Base-by-base conservation (phyloP, 2,888 invertebrate genomes). In the Caenorhabditis sulstoni region DNA sequence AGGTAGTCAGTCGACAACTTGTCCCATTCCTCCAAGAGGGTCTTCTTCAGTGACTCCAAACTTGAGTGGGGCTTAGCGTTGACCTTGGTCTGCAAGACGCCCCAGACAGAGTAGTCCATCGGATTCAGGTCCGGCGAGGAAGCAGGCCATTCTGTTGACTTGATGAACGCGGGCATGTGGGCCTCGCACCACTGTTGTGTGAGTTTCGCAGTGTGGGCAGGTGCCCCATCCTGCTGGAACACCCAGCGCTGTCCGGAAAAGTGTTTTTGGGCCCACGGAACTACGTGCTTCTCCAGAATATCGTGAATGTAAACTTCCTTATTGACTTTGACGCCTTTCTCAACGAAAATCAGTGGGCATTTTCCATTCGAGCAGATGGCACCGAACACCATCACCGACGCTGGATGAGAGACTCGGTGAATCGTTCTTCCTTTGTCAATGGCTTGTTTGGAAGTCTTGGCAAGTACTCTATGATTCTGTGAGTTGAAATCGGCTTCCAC, bases 51-150 rank as follows among this genome's bases (percentile, higher is more conserved):
- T 4, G 29, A 23, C 12, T 29, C 35, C 9, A 49, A 14, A 61
- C 47, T 47, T 35, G 47, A 18, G n/a, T 47, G 61, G 23, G 35
- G 61, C 11, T 29, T 47, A 29, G 61, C 16, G 29, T 29, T 29
- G 29, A 29, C 29, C 3, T 7, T 29, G 3, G 29, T 29, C 29
- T 29, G 7, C 29, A 29, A 29, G 29, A 29, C 29, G 3, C n/a
- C 29, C 29, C 3, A 29, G 29, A 29, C 4, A 29, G 29, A 61
- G n/a, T 49, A 61, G 45, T 61, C 61, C 12, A 47, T 18, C 7
- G 47, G 61, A 14, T 49, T 61, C 47, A 61, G 45, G 11, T 61
- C 61, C 22, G 61, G 61, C 35, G 49, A 61, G 8, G 61, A 61
- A 4, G 35, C 47, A n/a, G 61, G 61, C 47, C 61, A 45, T 29